phyloP scores from a whole-genome alignment of 2,113 vertebrate species.

The Mixornis gularis region DNA sequence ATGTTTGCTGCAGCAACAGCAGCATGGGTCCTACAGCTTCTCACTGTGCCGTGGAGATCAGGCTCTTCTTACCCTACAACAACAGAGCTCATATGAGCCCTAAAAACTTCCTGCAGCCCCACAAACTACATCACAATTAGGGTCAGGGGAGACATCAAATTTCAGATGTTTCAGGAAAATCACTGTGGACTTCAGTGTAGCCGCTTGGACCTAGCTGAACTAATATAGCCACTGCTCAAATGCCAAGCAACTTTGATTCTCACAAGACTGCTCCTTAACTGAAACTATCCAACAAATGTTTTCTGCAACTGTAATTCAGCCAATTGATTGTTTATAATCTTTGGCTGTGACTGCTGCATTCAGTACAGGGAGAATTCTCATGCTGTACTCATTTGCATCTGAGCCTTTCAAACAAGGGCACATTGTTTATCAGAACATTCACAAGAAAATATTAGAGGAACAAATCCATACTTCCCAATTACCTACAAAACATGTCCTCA shows the following conservation, averaged over 20 bases:
- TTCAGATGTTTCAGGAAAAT: not conserved
- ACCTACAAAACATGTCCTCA: not conserved
- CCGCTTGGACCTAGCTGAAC: not conserved
- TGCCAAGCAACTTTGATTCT: not conserved
- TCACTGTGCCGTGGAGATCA: rapidly evolving
- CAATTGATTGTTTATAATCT: conserved; percentile 20
- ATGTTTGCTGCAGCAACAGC: not conserved
- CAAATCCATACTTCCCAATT: not conserved
- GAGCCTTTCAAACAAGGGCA: not conserved
- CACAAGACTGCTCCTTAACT: not conserved
- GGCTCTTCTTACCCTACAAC: not conserved
- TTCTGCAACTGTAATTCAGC: not conserved
- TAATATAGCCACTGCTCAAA: not conserved
- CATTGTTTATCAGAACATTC: not conserved
- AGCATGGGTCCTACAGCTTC: not conserved
- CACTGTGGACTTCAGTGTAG: not conserved
- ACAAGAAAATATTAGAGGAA: not conserved
- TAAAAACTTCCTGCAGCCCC: not conserved
- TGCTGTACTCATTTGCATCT: not conserved
- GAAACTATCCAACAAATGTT: conserved; percentile 1
- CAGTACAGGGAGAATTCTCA: not conserved
- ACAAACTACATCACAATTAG: not conserved
- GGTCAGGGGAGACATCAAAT: not conserved
- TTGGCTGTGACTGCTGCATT: not conserved
- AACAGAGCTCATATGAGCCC: not conserved